These are phyloP conservation scores for Drosophila willistoni DNA, from an alignment of 1,140 invertebrate species.

Conservation along the genomic window DNA sequence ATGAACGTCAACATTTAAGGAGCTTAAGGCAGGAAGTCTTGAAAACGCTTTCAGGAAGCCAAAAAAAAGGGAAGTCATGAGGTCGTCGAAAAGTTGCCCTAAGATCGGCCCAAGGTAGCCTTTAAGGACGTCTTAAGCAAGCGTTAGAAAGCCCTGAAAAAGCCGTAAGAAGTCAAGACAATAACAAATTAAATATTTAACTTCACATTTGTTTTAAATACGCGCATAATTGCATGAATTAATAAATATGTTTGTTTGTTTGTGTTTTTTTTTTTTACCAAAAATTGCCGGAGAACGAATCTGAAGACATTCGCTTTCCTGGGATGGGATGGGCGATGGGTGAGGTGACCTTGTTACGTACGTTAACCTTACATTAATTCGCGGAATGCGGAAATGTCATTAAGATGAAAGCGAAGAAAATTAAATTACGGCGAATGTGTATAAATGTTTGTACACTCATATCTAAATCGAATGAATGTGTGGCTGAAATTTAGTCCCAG, in stretches of 20 bases:
- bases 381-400: background rate
- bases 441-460: too few species aligned
- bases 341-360: background rate
- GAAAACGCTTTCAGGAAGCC: too few species aligned
- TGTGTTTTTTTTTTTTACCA: constrained; percentile 12
- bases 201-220: constrained; percentile 48
- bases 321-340: too few species aligned
- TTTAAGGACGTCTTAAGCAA: too few species aligned
- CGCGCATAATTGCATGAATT: constrained; percentile 54
- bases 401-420: background rate
- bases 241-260: constrained; percentile 37
- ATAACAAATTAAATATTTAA: constrained; percentile 49
- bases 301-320: background rate
- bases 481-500: too few species aligned
- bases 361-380: background rate
- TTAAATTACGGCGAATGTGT: background rate
- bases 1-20: background rate
- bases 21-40: too few species aligned
- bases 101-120: too few species aligned
- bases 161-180: constrained; percentile 16
- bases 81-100: too few species aligned
- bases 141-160: too few species aligned
- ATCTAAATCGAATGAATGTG: too few species aligned
- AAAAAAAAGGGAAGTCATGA: too few species aligned
- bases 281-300: constrained; percentile 17